A percentile compares a stretch with the other conserved stretches of the same genome.
Evolutionary conservation across 2,888 invertebrate species (phyloP).

Genomic region (Ctena decussata): DNA sequence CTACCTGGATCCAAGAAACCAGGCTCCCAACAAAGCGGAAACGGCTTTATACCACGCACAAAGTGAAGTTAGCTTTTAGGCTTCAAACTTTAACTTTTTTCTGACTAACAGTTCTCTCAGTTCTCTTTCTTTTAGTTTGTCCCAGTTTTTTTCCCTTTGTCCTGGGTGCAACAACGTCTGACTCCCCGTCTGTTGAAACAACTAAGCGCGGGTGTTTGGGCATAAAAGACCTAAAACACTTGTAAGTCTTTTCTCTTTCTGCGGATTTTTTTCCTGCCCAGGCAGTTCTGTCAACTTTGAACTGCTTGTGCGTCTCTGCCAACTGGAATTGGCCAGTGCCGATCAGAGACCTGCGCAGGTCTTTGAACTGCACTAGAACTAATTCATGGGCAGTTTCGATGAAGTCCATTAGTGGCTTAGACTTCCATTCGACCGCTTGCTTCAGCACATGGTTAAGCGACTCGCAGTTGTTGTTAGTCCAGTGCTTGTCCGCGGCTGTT

Average conservation of each 20-base stretch:
- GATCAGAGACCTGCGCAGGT: neutral
- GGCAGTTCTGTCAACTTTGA: neutral
- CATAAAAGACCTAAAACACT: neutral
- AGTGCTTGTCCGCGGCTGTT: neutral
- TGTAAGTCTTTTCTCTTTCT: neutral
- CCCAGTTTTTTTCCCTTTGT: neutral
- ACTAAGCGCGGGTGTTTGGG: neutral
- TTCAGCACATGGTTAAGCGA: too few species aligned
- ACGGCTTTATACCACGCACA: too few species aligned
- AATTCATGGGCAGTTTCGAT: neutral
- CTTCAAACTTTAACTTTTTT: too few species aligned
- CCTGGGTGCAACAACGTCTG: neutral
- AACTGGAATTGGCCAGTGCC: neutral
- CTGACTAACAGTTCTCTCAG: neutral
- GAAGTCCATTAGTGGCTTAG: slow-evolving; percentile 6
- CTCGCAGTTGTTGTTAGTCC: slow-evolving; percentile 1
- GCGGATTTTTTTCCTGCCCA: neutral
- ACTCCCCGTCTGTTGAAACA: neutral
- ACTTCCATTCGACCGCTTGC: neutral
- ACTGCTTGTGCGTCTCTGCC: neutral
- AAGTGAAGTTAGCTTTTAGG: too few species aligned
- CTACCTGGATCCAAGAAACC: too few species aligned
- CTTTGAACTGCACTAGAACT: neutral
- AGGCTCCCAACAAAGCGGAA: too few species aligned
- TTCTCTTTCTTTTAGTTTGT: neutral